phyloP scores from a whole-genome alignment of 2,888 invertebrate genomes.

The Mystacides longicornis region DNA sequence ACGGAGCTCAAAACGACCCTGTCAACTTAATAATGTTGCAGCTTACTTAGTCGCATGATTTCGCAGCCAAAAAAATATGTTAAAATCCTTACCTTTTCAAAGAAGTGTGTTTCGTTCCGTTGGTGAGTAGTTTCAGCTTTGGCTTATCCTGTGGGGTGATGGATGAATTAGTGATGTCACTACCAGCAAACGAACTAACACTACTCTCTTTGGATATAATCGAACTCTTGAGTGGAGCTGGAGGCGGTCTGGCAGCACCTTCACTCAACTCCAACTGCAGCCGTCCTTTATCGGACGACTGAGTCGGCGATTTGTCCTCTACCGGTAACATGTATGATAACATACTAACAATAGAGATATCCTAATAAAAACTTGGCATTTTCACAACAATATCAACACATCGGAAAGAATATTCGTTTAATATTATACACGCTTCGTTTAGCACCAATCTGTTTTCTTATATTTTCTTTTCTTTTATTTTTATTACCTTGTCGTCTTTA shows the following conservation, averaged over 20 bases:
- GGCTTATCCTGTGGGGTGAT: conserved; percentile 57
- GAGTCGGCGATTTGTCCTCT: conserved; percentile 63
- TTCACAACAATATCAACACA: too few relatives aligned
- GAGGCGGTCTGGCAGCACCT: conserved; percentile 21
- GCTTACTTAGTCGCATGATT: too few relatives aligned
- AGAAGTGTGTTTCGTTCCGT: conserved; percentile 63
- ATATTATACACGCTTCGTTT: too few relatives aligned
- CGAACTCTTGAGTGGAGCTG: conserved; percentile 38
- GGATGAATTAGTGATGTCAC: conserved; percentile 57
- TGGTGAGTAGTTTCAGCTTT: conserved; percentile 60
- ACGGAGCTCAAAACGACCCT: too few relatives aligned
- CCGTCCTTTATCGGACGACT: conserved; percentile 45
- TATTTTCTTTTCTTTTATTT: too few relatives aligned
- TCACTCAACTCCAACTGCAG: conserved; percentile 38
- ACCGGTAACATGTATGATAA: conserved; percentile 74
- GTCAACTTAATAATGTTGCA: too few relatives aligned
- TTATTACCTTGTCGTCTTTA: too few relatives aligned
- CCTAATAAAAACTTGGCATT: neutral
- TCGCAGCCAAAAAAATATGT: neutral
- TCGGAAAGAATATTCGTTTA: too few relatives aligned
- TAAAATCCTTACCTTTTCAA: conserved; percentile 50
- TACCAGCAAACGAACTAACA: conserved; percentile 59
- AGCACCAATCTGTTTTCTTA: too few relatives aligned
- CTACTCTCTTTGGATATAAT: conserved; percentile 59
- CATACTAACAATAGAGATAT: too few relatives aligned